A percentile compares a stretch with the other conserved stretches of the same genome.
Evolutionary conservation across 2,888 invertebrate genomes (phyloP).

Genomic region (Acleris holmiana): DNA sequence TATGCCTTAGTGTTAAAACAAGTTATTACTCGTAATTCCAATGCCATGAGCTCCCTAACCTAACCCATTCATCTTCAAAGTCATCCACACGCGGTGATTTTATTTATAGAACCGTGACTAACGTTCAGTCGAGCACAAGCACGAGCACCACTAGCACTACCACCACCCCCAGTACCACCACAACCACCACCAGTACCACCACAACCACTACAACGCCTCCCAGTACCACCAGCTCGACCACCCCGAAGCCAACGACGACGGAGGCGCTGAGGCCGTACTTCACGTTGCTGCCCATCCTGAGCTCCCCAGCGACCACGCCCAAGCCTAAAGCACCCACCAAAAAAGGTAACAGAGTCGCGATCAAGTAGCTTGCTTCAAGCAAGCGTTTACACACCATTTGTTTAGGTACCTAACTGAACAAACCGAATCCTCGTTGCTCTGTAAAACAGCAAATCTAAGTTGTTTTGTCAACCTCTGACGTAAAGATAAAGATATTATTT

Average conservation of each 20-base stretch:
- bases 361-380: too few relatives aligned
- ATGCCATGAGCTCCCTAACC: constrained; percentile 2
- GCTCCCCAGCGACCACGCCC: constrained; percentile 48
- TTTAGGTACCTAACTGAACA: too few relatives aligned
- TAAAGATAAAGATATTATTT: too few relatives aligned
- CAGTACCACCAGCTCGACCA: constrained; percentile 70
- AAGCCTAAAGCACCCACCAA: constrained; percentile 54
- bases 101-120: constrained; percentile 46
- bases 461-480: too few relatives aligned
- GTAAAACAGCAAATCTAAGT: too few relatives aligned
- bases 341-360: constrained; percentile 55
- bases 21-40: background rate
- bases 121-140: constrained; percentile 57
- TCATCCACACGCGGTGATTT: constrained; percentile 41
- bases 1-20: background rate
- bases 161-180: constrained; percentile 59
- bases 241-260: constrained; percentile 64
- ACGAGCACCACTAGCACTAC: constrained; percentile 49
- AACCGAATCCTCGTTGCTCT: too few relatives aligned
- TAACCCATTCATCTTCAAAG: background rate
- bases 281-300: constrained; percentile 75
- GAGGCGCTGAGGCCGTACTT: constrained; percentile 67
- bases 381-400: too few relatives aligned
- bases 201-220: constrained; percentile 70
- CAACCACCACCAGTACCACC: constrained; percentile 61